Conservation (phyloP, 2,888 invertebrate genomes). For the Pollenia amentaria region DNA sequence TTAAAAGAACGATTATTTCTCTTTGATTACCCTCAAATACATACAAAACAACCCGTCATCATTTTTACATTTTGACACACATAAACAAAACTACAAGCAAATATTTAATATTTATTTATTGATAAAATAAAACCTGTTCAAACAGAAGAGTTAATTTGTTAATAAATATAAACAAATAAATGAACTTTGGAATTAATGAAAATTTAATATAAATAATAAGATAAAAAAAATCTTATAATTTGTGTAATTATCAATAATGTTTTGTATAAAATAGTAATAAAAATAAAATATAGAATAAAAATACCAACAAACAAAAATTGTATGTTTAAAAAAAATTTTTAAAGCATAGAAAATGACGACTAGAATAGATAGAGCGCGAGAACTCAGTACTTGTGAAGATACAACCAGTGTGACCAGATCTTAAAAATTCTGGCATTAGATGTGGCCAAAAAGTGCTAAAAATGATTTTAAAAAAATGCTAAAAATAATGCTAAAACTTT, state of each 20-base stretch:
- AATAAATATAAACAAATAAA: conserved; percentile 35
- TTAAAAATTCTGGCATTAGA: no score
- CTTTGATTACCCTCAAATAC: no score
- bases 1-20: background rate
- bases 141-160: background rate
- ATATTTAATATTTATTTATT: conserved; percentile 19
- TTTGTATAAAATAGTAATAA: conserved; percentile 75
- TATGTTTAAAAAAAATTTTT: background rate
- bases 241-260: conserved; percentile 73
- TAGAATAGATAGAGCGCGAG: no score
- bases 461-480: no score
- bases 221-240: conserved; percentile 55
- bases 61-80: background rate
- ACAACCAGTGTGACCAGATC: no score
- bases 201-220: conserved; percentile 38
- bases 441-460: no score
- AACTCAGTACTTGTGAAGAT: no score
- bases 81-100: background rate
- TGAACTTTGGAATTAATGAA: conserved; percentile 39
- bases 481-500: no score
- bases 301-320: conserved; percentile 52
- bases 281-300: conserved; percentile 64
- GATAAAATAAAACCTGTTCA: background rate
- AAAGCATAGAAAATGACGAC: no score
- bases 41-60: background rate